Evolutionary conservation across 2,888 invertebrate genomes (phyloP).

Genomic region (Microplitis manilae): DNA sequence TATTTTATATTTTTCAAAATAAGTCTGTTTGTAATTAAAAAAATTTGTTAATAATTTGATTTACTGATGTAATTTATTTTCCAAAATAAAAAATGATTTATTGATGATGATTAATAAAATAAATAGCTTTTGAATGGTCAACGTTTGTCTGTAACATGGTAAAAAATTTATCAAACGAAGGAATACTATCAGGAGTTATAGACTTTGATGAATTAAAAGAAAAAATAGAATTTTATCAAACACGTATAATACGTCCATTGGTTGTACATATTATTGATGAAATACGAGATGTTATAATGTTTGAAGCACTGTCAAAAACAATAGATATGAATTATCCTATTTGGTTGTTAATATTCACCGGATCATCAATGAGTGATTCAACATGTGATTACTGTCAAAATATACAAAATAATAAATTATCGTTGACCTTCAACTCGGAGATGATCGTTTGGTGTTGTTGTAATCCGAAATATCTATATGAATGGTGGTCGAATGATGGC

Average conservation of each 20-base stretch:
- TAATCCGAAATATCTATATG: slow-evolving; percentile 45
- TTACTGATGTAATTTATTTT: background rate
- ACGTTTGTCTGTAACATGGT: slow-evolving; percentile 45
- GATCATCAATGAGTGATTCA: slow-evolving; percentile 32
- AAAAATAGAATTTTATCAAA: slow-evolving; percentile 33
- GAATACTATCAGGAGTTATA: slow-evolving; percentile 44
- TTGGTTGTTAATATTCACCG: slow-evolving; percentile 61
- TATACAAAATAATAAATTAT: slow-evolving; percentile 53
- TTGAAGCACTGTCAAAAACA: slow-evolving; percentile 43
- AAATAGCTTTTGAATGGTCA: slow-evolving; percentile 38
- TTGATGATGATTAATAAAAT: background rate
- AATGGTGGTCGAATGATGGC: slow-evolving; percentile 58
- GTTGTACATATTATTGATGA: slow-evolving; percentile 53
- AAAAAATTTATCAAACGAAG: slow-evolving; percentile 50
- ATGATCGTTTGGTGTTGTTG: slow-evolving; percentile 58
- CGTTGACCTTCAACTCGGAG: slow-evolving; percentile 56
- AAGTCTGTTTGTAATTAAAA: no score
- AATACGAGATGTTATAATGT: slow-evolving; percentile 46
- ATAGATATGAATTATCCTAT: slow-evolving; percentile 50
- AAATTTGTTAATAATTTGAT: no score
- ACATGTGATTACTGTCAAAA: slow-evolving; percentile 47
- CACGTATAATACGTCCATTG: slow-evolving; percentile 50
- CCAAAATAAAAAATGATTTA: background rate
- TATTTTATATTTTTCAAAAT: no score
- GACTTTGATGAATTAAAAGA: slow-evolving; percentile 41